Evolutionary conservation across 2,888 invertebrate genomes (phyloP).

Genomic region (Euproctis similis): DNA sequence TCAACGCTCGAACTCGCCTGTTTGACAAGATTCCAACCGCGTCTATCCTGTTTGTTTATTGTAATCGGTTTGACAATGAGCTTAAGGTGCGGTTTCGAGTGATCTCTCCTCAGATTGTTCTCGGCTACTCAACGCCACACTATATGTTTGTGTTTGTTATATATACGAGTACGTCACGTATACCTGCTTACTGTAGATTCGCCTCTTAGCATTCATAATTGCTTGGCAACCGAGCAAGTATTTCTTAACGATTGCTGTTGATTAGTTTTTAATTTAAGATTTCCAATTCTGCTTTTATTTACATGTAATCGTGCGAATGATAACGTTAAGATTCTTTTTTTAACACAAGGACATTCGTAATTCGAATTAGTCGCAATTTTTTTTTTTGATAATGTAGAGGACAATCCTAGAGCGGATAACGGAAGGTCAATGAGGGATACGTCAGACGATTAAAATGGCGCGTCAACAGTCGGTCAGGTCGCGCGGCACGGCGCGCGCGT

Average conservation of each 20-base stretch:
- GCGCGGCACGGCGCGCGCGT: conserved; percentile 21
- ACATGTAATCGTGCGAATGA: too few relatives aligned
- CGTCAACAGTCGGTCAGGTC: conserved; percentile 44
- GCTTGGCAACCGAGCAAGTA: conserved; percentile 63
- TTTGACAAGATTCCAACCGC: conserved; percentile 77
- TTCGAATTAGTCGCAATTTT: too few relatives aligned
- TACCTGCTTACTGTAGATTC: conserved; percentile 71
- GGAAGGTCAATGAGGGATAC: conserved; percentile 71
- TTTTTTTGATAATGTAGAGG: conserved; percentile 33
- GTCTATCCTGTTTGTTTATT: conserved; percentile 76
- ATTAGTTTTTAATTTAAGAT: conserved; percentile 42
- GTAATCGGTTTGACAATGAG: conserved; percentile 76
- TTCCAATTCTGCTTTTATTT: conserved; percentile 24
- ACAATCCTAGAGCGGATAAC: conserved; percentile 64
- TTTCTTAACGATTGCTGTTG: conserved; percentile 57
- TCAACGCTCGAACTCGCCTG: conserved; percentile 76
- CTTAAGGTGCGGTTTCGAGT: conserved; percentile 76
- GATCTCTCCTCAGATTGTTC: conserved; percentile 68
- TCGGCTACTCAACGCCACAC: conserved; percentile 55
- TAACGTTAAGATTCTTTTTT: too few relatives aligned
- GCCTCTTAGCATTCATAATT: conserved; percentile 71
- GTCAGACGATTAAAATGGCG: conserved; percentile 53
- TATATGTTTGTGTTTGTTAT: conserved; percentile 69
- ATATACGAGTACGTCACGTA: conserved; percentile 58
- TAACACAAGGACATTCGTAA: too few relatives aligned